Conservation (phyloP, 2,888 invertebrate genomes). For the Eucera pruinosa region DNA sequence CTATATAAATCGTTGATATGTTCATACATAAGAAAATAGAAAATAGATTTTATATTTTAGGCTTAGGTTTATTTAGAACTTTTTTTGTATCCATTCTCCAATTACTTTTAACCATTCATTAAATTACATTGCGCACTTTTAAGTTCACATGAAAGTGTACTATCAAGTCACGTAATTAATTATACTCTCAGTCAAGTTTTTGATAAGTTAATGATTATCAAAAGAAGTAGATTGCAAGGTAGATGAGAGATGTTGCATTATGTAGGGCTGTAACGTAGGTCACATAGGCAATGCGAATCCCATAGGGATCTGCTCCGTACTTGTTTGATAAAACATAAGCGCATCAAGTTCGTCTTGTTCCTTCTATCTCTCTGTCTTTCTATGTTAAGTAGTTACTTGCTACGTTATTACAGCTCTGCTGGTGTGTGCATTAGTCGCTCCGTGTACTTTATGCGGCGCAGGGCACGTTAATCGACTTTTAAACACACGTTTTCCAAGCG, state of each 20-base stretch:
- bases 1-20: too few relatives aligned
- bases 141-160: neutral
- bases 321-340: constrained; percentile 67
- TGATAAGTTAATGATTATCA: neutral
- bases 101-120: neutral
- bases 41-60: too few relatives aligned
- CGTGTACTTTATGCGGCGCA: constrained; percentile 57
- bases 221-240: constrained; percentile 24
- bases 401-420: constrained; percentile 58
- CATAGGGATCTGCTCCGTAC: constrained; percentile 35
- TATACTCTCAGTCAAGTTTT: neutral
- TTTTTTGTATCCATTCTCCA: too few relatives aligned
- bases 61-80: too few relatives aligned
- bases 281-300: constrained; percentile 54
- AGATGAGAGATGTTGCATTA: constrained; percentile 35
- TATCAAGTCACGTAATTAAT: neutral
- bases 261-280: constrained; percentile 37
- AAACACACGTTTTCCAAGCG: constrained; percentile 59
- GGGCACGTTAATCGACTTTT: constrained; percentile 69
- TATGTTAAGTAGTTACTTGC: constrained; percentile 69
- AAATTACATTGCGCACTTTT: neutral
- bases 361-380: constrained; percentile 38
- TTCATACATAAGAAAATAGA: too few relatives aligned
- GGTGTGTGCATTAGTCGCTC: constrained; percentile 62
- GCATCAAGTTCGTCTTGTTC: constrained; percentile 43